Evolutionary conservation across 2,888 invertebrate species (phyloP).

Genomic region (Spodoptera picta): DNA sequence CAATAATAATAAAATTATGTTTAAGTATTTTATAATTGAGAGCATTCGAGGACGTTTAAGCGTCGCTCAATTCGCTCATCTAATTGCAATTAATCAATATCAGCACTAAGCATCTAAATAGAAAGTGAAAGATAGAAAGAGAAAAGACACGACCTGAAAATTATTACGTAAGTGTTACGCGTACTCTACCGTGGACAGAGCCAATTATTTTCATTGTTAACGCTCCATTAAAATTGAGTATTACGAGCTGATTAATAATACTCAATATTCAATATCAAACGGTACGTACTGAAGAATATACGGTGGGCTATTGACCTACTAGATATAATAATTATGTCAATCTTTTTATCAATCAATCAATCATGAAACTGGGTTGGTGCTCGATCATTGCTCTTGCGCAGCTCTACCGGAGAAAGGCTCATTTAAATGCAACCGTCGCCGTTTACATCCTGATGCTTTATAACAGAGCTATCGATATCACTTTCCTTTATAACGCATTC

Average conservation of each 20-base stretch:
- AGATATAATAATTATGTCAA: constrained; percentile 34
- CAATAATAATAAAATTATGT: too few species aligned
- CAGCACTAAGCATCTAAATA: constrained; percentile 3
- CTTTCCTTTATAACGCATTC: constrained; percentile 10
- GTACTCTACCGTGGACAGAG: constrained; percentile 53
- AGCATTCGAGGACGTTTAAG: too few species aligned
- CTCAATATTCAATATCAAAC: constrained; percentile 11
- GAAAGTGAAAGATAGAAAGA: constrained; percentile 48
- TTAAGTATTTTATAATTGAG: too few species aligned
- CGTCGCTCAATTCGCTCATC: not conserved
- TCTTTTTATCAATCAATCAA: constrained; percentile 49
- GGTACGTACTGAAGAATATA: constrained; percentile 6
- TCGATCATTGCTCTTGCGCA: constrained; percentile 24
- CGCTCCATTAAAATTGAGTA: constrained; percentile 25
- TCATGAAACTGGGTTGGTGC: constrained; percentile 44
- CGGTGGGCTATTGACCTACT: constrained; percentile 26
- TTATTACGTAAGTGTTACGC: constrained; percentile 56
- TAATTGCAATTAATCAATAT: constrained; percentile 5
- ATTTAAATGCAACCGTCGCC: constrained; percentile 27
- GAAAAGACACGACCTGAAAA: constrained; percentile 42
- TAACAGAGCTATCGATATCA: constrained; percentile 12
- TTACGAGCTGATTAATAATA: constrained; percentile 15
- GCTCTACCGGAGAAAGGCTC: constrained; percentile 23
- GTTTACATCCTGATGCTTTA: constrained; percentile 3
- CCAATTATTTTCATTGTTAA: constrained; percentile 35